Conservation (phyloP, 1,140 invertebrate genomes). For the Aleiodes sp. region DNA sequence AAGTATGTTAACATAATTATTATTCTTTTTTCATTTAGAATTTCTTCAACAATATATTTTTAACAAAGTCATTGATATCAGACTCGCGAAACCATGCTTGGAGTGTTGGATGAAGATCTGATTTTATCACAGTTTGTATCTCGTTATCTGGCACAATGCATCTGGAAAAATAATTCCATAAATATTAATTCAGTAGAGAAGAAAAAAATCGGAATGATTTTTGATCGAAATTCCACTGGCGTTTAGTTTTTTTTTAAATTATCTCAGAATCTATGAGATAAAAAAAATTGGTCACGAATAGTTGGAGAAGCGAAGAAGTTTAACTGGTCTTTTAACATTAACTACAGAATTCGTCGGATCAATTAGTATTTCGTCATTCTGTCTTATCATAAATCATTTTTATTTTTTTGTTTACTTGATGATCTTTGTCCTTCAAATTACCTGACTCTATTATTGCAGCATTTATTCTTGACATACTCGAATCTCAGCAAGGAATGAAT, state of each 20-base stretch:
- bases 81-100: conserved; percentile 54
- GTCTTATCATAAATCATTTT: no score
- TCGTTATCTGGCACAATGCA: conserved; percentile 52
- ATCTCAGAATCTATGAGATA: no score
- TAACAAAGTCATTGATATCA: conserved; percentile 45
- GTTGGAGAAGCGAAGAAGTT: no score
- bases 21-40: conserved; percentile 31
- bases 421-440: no score
- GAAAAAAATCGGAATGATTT: not conserved
- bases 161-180: conserved; percentile 34
- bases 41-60: conserved; percentile 49
- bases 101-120: conserved; percentile 48
- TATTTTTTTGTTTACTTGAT: not conserved
- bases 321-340: no score
- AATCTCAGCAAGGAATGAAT: conserved; percentile 50
- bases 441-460: conserved; percentile 52
- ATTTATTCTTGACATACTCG: conserved; percentile 50
- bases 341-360: no score
- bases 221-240: not conserved
- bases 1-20: conserved; percentile 29
- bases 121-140: conserved; percentile 38
- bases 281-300: no score
- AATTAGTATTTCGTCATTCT: no score
- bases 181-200: conserved; percentile 18
- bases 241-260: no score